phyloP scores from a whole-genome alignment of 2,113 vertebrate genomes.

The Amblyopsis rosae region DNA sequence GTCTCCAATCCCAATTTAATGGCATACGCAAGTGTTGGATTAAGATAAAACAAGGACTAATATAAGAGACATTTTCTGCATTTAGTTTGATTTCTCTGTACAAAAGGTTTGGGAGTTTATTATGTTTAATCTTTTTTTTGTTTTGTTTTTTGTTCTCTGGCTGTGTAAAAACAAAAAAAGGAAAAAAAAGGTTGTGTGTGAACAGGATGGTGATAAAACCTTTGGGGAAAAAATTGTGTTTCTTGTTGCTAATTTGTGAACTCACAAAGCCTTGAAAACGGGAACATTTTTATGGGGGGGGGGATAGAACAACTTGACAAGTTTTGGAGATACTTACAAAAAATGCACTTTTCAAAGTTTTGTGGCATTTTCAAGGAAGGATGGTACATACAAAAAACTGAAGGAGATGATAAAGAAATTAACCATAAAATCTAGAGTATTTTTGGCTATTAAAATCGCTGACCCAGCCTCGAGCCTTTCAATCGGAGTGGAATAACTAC shows the following conservation, averaged over 20 bases:
- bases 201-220: constrained; percentile 82
- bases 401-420: constrained; percentile 70
- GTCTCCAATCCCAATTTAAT: constrained; percentile 75
- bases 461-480: constrained; percentile 78
- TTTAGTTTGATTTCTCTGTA: constrained; percentile 84
- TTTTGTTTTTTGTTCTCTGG: constrained; percentile 73
- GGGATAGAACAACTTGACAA: constrained; percentile 58
- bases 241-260: constrained; percentile 81
- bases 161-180: constrained; percentile 80
- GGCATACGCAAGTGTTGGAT: constrained; percentile 70
- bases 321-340: constrained; percentile 73
- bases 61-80: constrained; percentile 81
- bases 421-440: constrained; percentile 76
- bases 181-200: constrained; percentile 73
- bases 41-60: constrained; percentile 80
- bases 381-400: constrained; percentile 71
- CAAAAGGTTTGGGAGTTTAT: constrained; percentile 85
- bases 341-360: constrained; percentile 81
- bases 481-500: constrained; percentile 81
- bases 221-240: constrained; percentile 77
- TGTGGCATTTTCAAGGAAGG: constrained; percentile 82
- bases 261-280: constrained; percentile 74
- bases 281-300: constrained; percentile 66
- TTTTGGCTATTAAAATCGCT: constrained; percentile 79
- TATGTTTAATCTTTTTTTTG: constrained; percentile 79